phyloP scores from a whole-genome alignment of 1,140 invertebrate species.

The Pectinophora gossypiella region DNA sequence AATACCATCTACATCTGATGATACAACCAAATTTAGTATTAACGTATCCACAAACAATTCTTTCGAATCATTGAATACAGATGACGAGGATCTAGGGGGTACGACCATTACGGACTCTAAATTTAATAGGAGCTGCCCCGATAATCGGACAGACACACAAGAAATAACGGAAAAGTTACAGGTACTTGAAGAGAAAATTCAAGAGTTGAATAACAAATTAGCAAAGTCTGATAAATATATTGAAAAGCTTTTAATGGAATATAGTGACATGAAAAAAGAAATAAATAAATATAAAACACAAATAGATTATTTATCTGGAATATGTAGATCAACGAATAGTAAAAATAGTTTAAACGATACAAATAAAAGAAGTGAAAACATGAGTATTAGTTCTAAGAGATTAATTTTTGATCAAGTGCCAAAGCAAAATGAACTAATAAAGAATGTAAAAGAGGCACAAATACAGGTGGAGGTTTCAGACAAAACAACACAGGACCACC shows the following conservation, averaged over 20 bases:
- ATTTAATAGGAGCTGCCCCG: not conserved
- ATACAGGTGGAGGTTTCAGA: no score
- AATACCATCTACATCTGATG: not conserved
- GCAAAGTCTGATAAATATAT: not conserved
- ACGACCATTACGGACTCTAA: not conserved
- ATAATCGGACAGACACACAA: not conserved
- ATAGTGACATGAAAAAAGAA: not conserved
- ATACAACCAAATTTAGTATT: not conserved
- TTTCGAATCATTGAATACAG: not conserved
- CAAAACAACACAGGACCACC: no score
- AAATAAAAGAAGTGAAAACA: no score
- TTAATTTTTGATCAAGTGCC: no score
- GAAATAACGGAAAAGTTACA: not conserved
- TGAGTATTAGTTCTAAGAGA: no score
- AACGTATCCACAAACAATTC: not conserved
- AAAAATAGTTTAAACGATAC: no score
- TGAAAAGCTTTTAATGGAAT: not conserved
- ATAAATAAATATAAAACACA: not conserved
- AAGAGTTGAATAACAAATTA: not conserved
- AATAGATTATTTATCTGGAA: not conserved
- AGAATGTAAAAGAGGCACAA: no score
- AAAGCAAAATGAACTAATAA: no score
- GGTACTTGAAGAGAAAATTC: not conserved
- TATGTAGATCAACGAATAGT: not conserved
- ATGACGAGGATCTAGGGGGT: not conserved